Percentiles rank a stretch among this genome's conserved stretches.
phyloP scores from a whole-genome alignment of 2,113 vertebrate species.

The Sprattus sprattus region DNA sequence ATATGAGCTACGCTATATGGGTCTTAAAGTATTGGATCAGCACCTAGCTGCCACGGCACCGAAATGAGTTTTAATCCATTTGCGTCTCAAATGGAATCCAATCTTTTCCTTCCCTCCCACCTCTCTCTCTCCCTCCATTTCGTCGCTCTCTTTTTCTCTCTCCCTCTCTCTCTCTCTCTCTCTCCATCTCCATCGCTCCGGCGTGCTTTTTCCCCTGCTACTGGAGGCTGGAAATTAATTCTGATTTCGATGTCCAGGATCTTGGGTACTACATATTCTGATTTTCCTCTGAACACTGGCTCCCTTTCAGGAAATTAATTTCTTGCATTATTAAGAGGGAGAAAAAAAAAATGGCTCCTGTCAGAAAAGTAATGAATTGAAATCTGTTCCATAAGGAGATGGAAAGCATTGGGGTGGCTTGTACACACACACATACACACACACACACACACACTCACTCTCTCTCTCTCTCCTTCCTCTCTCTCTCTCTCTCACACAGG shows the following conservation, averaged over 20 bases:
- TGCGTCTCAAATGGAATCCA: slow-evolving; percentile 36
- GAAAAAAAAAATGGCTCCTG: slow-evolving; percentile 49
- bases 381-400: slow-evolving; percentile 36
- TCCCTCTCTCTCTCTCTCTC: background rate
- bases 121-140: too few relatives aligned
- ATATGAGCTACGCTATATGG: slow-evolving; percentile 17
- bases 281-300: slow-evolving; percentile 40
- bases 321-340: slow-evolving; percentile 38
- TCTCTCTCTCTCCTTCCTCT: too few relatives aligned
- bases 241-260: slow-evolving; percentile 46
- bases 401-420: slow-evolving; percentile 36
- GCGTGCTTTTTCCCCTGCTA: background rate
- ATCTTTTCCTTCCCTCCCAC: background rate
- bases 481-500: background rate
- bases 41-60: slow-evolving; percentile 26
- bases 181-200: background rate
- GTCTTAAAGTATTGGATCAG: slow-evolving; percentile 29
- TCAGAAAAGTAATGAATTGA: slow-evolving; percentile 57
- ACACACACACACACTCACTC: background rate
- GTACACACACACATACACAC: background rate
- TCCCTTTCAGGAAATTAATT: slow-evolving; percentile 58
- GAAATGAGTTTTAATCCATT: slow-evolving; percentile 45
- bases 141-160: background rate
- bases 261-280: slow-evolving; percentile 45
- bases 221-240: slow-evolving; percentile 56